A percentile compares a stretch with the other conserved stretches of the same genome.
phyloP scores from a whole-genome alignment of 2,797 vertebrate species.

The Coregonus ussuriensis region DNA sequence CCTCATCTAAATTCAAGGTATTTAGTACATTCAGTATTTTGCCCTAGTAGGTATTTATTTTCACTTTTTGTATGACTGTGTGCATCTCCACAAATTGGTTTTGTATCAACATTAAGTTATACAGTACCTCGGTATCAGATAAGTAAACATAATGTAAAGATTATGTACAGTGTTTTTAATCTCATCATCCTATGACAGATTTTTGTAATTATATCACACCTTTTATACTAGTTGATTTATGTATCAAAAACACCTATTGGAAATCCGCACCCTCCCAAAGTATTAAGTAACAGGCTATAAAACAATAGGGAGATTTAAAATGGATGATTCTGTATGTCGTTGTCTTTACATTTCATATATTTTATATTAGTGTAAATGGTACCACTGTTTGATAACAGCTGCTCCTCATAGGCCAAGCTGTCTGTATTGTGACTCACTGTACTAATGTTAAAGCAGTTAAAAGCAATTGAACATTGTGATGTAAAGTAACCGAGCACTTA shows the following conservation, averaged over 20 bases:
- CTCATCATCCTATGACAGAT: slow-evolving; percentile 66
- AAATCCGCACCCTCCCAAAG: slow-evolving; percentile 54
- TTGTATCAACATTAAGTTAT: slow-evolving; percentile 54
- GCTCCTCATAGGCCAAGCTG: slow-evolving; percentile 53
- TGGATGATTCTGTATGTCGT: slow-evolving; percentile 59
- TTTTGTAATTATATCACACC: slow-evolving; percentile 73
- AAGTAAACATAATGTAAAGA: slow-evolving; percentile 55
- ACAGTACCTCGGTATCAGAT: slow-evolving; percentile 66
- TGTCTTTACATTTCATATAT: slow-evolving; percentile 47
- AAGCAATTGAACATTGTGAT: slow-evolving; percentile 64
- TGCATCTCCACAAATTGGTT: slow-evolving; percentile 50
- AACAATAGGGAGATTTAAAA: slow-evolving; percentile 52
- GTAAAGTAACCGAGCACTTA: slow-evolving; percentile 51
- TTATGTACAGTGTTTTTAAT: slow-evolving; percentile 78
- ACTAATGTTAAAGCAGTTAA: slow-evolving; percentile 58
- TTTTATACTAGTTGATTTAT: slow-evolving; percentile 68
- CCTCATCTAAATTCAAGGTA: slow-evolving; percentile 23
- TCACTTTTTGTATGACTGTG: slow-evolving; percentile 37
- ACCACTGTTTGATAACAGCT: slow-evolving; percentile 66
- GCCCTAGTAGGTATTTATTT: slow-evolving; percentile 29
- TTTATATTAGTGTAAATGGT: slow-evolving; percentile 72
- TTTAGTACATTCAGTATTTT: slow-evolving; percentile 28
- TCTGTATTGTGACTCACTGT: slow-evolving; percentile 65
- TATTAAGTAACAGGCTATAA: slow-evolving; percentile 55
- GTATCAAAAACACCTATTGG: slow-evolving; percentile 71